phyloP scores from a whole-genome alignment of 1,140 invertebrate species.

The Apis dorsata region DNA sequence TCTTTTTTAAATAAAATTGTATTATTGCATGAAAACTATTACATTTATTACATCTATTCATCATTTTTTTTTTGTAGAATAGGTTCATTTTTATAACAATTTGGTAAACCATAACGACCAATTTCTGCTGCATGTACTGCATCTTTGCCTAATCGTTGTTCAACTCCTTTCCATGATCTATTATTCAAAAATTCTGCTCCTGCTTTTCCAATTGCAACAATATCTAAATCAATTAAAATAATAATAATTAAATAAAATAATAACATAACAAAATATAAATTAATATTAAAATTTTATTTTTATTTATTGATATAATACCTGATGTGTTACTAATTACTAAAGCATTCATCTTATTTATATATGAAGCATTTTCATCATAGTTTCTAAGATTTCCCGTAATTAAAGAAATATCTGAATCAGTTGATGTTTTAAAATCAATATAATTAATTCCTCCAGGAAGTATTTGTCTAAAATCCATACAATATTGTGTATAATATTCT shows the following conservation, averaged over 20 bases:
- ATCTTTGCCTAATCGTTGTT: conserved; percentile 85
- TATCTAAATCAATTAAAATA: conserved; percentile 60
- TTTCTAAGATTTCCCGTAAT: conserved; percentile 84
- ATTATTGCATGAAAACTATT: not conserved
- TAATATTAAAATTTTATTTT: not conserved
- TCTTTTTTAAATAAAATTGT: not conserved
- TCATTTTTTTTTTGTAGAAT: conserved; percentile 17
- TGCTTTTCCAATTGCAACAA: conserved; percentile 79
- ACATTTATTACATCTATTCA: conserved; percentile 37
- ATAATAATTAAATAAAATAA: conserved; percentile 5
- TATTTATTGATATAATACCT: conserved; percentile 31
- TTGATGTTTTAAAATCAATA: conserved; percentile 76
- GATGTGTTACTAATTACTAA: conserved; percentile 60
- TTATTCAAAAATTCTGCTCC: conserved; percentile 82
- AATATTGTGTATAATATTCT: conserved; percentile 83
- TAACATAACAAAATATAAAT: no score
- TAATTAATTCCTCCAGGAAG: conserved; percentile 84
- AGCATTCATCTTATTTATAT: conserved; percentile 69
- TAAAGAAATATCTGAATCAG: conserved; percentile 84
- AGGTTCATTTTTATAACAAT: conserved; percentile 78
- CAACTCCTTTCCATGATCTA: conserved; percentile 87
- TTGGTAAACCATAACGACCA: conserved; percentile 84
- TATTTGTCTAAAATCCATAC: conserved; percentile 89
- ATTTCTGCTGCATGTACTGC: conserved; percentile 82
- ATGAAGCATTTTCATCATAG: conserved; percentile 62